Conservation (phyloP, 1,140 invertebrate species). For the Bathynomus jamesi region DNA sequence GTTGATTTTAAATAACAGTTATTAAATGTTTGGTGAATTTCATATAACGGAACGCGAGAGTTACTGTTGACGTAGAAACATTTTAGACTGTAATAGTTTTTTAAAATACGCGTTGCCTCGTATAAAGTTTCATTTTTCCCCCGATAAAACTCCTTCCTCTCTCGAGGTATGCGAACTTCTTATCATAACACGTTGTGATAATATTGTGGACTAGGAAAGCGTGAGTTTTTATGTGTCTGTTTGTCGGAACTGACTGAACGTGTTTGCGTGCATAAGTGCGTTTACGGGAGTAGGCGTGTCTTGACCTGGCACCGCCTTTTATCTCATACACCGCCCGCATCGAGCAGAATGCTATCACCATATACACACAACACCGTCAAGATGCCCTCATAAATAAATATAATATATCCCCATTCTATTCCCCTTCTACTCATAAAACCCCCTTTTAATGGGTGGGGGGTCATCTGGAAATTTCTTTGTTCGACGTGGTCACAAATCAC, state of each 20-base stretch:
- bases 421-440: conserved; percentile 6
- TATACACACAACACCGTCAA: not conserved
- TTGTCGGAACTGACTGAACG: not conserved
- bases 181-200: not conserved
- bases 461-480: conserved; percentile 37
- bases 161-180: not conserved
- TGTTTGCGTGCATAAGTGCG: not conserved
- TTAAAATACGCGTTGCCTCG: too few relatives aligned
- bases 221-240: not conserved
- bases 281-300: not conserved
- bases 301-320: not conserved
- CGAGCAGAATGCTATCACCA: not conserved
- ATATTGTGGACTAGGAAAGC: not conserved
- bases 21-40: too few relatives aligned
- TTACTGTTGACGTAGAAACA: too few relatives aligned
- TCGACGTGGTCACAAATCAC: conserved; percentile 37
- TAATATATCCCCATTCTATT: conserved; percentile 12
- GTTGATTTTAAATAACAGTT: too few relatives aligned
- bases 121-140: too few relatives aligned
- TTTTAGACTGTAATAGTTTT: too few relatives aligned
- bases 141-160: not conserved
- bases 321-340: not conserved
- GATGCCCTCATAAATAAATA: conserved; percentile 12
- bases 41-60: too few relatives aligned
- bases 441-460: conserved; percentile 34